Conservation (phyloP, 2,888 invertebrate genomes). For the Oegoconia quadripuncta region DNA sequence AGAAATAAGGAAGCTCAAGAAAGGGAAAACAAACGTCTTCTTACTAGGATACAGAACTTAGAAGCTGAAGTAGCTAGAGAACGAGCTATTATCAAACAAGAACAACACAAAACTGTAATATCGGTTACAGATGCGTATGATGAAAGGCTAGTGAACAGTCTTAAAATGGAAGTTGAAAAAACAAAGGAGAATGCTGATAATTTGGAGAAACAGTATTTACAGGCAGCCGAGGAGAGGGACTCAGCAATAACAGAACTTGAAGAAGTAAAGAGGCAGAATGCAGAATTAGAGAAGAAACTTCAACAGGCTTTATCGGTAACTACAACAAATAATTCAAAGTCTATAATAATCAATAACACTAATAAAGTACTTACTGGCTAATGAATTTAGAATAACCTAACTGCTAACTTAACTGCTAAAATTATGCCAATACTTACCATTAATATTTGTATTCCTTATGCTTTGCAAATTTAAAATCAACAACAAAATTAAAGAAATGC, state of each 20-base stretch:
- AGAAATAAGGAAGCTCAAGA: conserved; percentile 91
- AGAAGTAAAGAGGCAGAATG: conserved; percentile 87
- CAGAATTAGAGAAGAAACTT: conserved; percentile 87
- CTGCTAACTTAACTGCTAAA: too few species aligned
- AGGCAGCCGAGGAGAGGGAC: conserved; percentile 87
- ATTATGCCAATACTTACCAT: neutral
- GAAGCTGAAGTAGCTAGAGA: conserved; percentile 90
- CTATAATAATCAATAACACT: neutral
- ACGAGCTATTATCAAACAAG: conserved; percentile 74
- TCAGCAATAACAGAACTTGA: conserved; percentile 86
- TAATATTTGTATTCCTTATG: conserved; percentile 3
- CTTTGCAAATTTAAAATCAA: conserved; percentile 7
- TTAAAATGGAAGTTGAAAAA: conserved; percentile 87
- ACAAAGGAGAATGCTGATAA: conserved; percentile 89
- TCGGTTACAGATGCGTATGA: conserved; percentile 79
- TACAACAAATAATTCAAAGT: too few species aligned
- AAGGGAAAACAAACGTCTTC: conserved; percentile 90
- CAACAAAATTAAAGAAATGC: conserved; percentile 15
- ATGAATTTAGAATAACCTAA: too few species aligned
- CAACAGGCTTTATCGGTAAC: conserved; percentile 82
- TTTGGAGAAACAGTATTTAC: conserved; percentile 88
- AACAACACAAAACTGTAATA: conserved; percentile 74
- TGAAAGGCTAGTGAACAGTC: conserved; percentile 82
- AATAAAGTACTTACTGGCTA: too few species aligned
- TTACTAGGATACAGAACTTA: conserved; percentile 87